These are phyloP conservation scores for Huso huso DNA, from an alignment of 2,797 vertebrate species.

Conservation along the genomic window DNA sequence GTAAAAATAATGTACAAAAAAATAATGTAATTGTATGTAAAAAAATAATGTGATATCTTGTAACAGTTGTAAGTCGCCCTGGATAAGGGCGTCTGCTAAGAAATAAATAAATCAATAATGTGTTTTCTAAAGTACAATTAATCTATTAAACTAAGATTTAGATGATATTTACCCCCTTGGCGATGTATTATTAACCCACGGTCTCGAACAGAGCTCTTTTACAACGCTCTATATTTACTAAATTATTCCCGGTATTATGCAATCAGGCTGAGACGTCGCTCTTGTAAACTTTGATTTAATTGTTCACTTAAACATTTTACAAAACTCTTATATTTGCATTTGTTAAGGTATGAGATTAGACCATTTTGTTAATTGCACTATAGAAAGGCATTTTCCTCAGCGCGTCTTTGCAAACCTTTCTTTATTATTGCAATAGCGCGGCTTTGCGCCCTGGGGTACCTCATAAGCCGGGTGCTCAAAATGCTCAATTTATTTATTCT, in stretches of 20 bases:
- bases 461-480: constrained; percentile 93
- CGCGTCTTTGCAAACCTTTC: constrained; percentile 86
- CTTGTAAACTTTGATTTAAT: constrained; percentile 95
- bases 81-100: no score
- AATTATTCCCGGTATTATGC: constrained; percentile 80
- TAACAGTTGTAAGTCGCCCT: no score
- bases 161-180: constrained; percentile 72
- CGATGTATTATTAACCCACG: constrained; percentile 56
- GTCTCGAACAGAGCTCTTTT: constrained; percentile 55
- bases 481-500: constrained; percentile 99
- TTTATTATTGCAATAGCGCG: constrained; percentile 91
- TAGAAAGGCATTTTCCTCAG: constrained; percentile 85
- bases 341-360: constrained; percentile 97
- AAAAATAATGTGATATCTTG: no score
- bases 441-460: constrained; percentile 95
- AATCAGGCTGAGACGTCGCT: constrained; percentile 75
- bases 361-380: constrained; percentile 99
- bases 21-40: no score
- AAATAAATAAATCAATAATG: no score
- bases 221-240: constrained; percentile 74
- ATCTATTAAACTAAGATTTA: constrained; percentile 76
- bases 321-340: constrained; percentile 99
- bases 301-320: constrained; percentile 99
- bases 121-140: constrained; percentile 63
- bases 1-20: no score